Base-by-base conservation (phyloP, 1,140 invertebrate species). In the Riptortus pedestris region DNA sequence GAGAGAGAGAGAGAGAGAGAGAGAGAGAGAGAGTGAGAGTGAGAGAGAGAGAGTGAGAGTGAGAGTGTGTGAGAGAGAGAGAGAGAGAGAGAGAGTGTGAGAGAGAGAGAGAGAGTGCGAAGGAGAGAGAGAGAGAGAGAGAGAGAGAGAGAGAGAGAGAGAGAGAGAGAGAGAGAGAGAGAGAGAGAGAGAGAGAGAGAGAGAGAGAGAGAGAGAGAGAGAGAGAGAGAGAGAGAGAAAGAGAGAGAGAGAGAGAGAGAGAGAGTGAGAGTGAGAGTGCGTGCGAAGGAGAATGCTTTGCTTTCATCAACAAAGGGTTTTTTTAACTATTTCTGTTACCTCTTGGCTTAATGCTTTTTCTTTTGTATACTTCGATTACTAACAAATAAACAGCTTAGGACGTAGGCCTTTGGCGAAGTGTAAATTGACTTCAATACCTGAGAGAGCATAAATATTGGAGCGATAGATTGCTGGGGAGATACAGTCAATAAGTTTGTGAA, bases 131-230 rank as follows among this genome's bases (percentile, higher is more conserved):
- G 45, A 48, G 51, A 57, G 62, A 63, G 51, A 55, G 31, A 57
- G 47, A 63, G 51, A 55, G 51, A 63, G 62, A 63, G 51, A 55
- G 51, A 63, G 62, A 63, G 51, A 55, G 51, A 63, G 45, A 63
- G 47, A 61, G 60, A 61, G 60, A 61, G 60, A 61, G 60, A 47
- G 38, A 47, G 38, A 47, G 38, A 47, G 38, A 47, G 38, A 47
- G 29, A 55, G 47, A 63, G 62, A 63, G 51, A 55, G 51, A 52
- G 62, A 63, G 47, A 55, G 51, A 63, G 62, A 63, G 51, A 55
- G 51, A 63, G 62, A 63, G 51, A 55, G 51, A 63, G 62, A 63
- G 51, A 55, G 51, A 63, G 62, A 63, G 51, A 55, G 51, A 63
- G 62, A 63, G 51, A 55, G 51, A 63, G 62, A 63, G 51, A 55